Conservation (phyloP, 2,888 invertebrate genomes). For the Mimumesa dahlbomi region DNA sequence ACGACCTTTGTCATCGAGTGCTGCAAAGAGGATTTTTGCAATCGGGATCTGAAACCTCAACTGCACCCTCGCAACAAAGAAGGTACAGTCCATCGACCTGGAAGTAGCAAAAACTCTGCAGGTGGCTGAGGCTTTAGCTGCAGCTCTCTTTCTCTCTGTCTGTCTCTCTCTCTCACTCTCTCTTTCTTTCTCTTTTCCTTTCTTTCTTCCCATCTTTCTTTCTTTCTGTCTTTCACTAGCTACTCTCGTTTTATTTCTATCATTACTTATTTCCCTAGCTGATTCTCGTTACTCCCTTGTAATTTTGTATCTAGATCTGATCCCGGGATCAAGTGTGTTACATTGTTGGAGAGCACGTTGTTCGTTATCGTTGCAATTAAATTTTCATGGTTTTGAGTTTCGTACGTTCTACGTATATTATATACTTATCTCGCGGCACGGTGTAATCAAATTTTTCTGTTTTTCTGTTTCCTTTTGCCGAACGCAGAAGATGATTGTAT, state of each 20-base stretch:
- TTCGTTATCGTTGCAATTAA: constrained; percentile 37
- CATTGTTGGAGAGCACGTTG: constrained; percentile 20
- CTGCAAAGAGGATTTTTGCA: constrained; percentile 91
- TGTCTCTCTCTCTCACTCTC: constrained; percentile 20
- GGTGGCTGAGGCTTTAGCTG: constrained; percentile 68
- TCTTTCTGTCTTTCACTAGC: not conserved
- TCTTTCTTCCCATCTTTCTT: constrained; percentile 26
- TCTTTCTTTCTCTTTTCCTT: constrained; percentile 17
- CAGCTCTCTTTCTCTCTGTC: constrained; percentile 32
- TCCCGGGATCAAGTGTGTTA: not conserved
- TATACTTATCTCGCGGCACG: too few relatives aligned
- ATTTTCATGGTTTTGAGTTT: constrained; percentile 32
- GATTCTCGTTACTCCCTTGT: constrained; percentile 1
- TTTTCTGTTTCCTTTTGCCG: too few relatives aligned
- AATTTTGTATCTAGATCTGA: not conserved
- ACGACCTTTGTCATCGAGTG: constrained; percentile 90
- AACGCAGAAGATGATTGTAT: too few relatives aligned
- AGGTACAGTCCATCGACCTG: constrained; percentile 82
- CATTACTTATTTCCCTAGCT: not conserved
- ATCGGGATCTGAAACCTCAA: constrained; percentile 86
- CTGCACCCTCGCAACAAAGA: constrained; percentile 84
- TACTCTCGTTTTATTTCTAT: not conserved
- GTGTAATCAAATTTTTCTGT: too few relatives aligned
- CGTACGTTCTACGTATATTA: too few relatives aligned
- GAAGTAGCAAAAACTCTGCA: constrained; percentile 67